These are phyloP conservation scores for Amphipyra tragopoginis DNA, from an alignment of 2,888 invertebrate genomes.

Conservation along the genomic window DNA sequence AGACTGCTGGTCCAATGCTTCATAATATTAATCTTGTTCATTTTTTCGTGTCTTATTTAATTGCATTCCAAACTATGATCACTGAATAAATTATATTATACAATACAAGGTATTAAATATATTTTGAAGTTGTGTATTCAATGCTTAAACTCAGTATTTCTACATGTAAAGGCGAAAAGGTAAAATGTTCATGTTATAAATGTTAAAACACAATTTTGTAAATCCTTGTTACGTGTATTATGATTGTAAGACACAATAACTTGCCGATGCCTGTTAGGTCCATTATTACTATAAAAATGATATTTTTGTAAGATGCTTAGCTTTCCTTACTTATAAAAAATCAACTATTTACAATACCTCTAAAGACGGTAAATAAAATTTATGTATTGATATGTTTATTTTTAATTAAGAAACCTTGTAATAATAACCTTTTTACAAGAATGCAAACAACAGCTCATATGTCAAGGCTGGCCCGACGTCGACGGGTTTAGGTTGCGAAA, in stretches of 20 bases:
- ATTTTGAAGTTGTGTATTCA: conserved; percentile 39
- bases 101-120: conserved; percentile 31
- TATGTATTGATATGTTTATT: conserved; percentile 77
- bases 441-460: no score
- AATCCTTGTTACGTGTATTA: conserved; percentile 61
- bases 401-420: conserved; percentile 2
- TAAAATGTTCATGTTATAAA: conserved; percentile 49
- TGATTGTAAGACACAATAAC: conserved; percentile 67
- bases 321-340: conserved; percentile 86
- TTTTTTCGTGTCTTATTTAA: conserved; percentile 61
- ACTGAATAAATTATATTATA: conserved; percentile 33
- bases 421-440: no score
- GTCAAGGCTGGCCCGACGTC: no score
- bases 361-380: conserved; percentile 85
- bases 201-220: conserved; percentile 52
- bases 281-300: conserved; percentile 79
- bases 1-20: conserved; percentile 62
- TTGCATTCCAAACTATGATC: conserved; percentile 71
- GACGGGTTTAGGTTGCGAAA: no score
- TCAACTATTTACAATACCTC: conserved; percentile 87
- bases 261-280: conserved; percentile 81
- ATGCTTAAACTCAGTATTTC: conserved; percentile 37
- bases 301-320: conserved; percentile 90
- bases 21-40: conserved; percentile 52
- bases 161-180: conserved; percentile 29